A percentile compares a stretch with the other conserved stretches of the same genome.
Conservation (phyloP, 1,140 invertebrate species). For the Bombus haemorrhoidalis region DNA sequence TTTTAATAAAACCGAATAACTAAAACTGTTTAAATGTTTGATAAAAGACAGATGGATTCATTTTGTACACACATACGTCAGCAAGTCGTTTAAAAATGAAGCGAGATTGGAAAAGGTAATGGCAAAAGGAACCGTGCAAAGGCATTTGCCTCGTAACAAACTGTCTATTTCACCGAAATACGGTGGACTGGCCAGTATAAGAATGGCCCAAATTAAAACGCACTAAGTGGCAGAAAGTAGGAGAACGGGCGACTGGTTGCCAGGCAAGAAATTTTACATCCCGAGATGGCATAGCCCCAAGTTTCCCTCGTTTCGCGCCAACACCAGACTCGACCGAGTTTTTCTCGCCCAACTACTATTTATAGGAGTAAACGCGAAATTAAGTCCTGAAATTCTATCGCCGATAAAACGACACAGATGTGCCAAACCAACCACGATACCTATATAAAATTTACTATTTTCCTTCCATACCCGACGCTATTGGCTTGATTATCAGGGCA, state of each 20-base stretch:
- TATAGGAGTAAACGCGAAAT: constrained; percentile 56
- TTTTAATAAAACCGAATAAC: too few relatives aligned
- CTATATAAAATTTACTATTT: neutral
- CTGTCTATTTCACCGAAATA: too few relatives aligned
- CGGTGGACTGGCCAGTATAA: neutral
- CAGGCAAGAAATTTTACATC: constrained; percentile 66
- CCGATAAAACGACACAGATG: constrained; percentile 35
- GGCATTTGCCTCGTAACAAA: neutral
- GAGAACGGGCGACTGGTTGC: constrained; percentile 34
- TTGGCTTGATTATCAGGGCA: neutral
- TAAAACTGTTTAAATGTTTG: too few relatives aligned
- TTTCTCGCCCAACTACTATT: constrained; percentile 63
- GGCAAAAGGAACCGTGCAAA: neutral
- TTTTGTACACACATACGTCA: too few relatives aligned
- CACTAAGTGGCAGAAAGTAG: constrained; percentile 30
- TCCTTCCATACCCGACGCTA: neutral
- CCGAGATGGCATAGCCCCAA: constrained; percentile 64
- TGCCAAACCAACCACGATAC: neutral
- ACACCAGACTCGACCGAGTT: constrained; percentile 59
- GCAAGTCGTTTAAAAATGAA: neutral
- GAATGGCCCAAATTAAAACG: constrained; percentile 36
- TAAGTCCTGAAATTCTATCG: constrained; percentile 52
- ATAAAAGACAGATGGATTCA: too few relatives aligned
- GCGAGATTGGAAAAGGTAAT: neutral
- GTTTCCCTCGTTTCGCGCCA: constrained; percentile 61